These are phyloP conservation scores for Phycodurus eques DNA, from an alignment of 2,113 vertebrate genomes.

Conservation along the genomic window DNA sequence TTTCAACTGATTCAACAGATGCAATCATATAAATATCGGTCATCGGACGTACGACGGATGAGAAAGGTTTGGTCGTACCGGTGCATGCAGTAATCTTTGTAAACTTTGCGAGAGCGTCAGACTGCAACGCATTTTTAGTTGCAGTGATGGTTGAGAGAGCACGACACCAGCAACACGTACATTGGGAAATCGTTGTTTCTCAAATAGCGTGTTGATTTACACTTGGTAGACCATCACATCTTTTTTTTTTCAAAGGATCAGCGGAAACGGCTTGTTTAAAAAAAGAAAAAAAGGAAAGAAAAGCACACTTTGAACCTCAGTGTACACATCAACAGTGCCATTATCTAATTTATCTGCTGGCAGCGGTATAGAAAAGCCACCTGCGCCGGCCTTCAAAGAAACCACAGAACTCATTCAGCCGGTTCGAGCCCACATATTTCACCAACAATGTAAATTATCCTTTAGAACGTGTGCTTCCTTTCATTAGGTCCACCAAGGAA, in stretches of 20 bases:
- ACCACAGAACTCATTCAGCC: slow-evolving; percentile 58
- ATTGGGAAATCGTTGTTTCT: neutral
- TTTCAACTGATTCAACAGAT: no score
- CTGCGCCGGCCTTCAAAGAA: slow-evolving; percentile 62
- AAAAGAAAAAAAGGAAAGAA: neutral
- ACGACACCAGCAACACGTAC: neutral
- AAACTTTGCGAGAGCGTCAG: no score
- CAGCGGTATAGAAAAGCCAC: slow-evolving; percentile 47
- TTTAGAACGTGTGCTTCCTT: slow-evolving; percentile 14
- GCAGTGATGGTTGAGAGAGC: neutral
- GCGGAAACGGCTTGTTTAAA: slow-evolving; percentile 39
- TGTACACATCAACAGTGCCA: slow-evolving; percentile 54
- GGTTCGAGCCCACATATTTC: slow-evolving; percentile 45
- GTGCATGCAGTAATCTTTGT: no score
- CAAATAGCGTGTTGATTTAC: slow-evolving; percentile 8
- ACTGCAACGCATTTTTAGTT: neutral
- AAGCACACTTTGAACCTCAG: slow-evolving; percentile 39
- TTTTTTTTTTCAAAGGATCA: slow-evolving; percentile 23
- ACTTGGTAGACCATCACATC: slow-evolving; percentile 29
- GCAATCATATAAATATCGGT: no score
- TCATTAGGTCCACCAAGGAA: slow-evolving; percentile 28
- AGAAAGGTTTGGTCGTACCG: no score
- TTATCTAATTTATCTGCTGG: slow-evolving; percentile 58
- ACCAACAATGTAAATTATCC: slow-evolving; percentile 42
- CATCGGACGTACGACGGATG: no score